Evolutionary conservation across 2,113 vertebrate genomes (phyloP), one percentile per base, ranked within the genome.

Genomic region (Alligator sinensis): DNA sequence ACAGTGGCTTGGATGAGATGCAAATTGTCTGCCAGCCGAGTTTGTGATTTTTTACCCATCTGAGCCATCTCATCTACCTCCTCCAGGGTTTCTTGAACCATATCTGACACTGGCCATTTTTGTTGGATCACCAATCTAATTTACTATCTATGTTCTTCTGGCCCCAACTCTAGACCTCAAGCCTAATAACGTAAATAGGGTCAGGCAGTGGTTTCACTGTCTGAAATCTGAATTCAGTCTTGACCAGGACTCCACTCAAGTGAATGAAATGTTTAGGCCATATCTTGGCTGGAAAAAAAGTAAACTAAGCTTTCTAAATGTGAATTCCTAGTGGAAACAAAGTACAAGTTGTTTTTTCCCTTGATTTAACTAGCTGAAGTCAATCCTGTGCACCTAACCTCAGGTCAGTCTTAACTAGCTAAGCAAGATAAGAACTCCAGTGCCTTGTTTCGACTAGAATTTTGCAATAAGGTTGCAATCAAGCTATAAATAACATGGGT

Each of bases 221-320:
- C 72, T 83, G 55, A 78, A 80, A 61, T 77, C 60, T 78, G 89
- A 74, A 91, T 87, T 84, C 91, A 16, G 6, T 77, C 79, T 81
- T 79, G 92, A 91, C 55, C 27, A 77, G 55, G 66, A 80, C 62
- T 0, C 0, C 6, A 16, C 47, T 92, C 92, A 94, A 0, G 0
- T 19, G 59, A 94, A 87, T 84, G 68, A 90, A 70, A 60, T 91
- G 95, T 93, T 87, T 3, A 87, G 85, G 28, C 88, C 77, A 90
- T 0, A 2, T 72, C 94, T 96, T 96, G 90, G 77, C 28, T 89
- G 82, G 81, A 62, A 94, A 95, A 92, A 92, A 85, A 95, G 86
- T 87, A 80, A 70, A 83, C 95, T 64, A 62, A 89, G 87, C 85
- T 92, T 94, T 77, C 17, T 78, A 97, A 91, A 89, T 86, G 89